These are phyloP conservation scores for Euglossa dilemma DNA, from an alignment of 1,140 invertebrate species.

Conservation along the genomic window DNA sequence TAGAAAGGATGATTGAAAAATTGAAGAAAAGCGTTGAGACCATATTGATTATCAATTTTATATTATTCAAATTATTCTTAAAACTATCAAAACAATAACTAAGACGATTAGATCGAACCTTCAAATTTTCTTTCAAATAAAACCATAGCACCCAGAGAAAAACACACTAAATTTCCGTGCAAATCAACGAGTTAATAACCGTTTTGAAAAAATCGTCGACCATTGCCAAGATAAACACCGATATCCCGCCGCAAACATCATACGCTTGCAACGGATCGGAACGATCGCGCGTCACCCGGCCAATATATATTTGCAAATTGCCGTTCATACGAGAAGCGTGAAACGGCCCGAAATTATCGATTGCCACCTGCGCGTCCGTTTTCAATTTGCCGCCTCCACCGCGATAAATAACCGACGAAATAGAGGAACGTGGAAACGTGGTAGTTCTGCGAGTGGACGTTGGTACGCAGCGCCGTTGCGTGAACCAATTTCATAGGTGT, in stretches of 20 bases:
- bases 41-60: too few relatives aligned
- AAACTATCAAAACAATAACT: too few relatives aligned
- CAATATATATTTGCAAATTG: conserved; percentile 30
- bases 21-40: too few relatives aligned
- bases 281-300: not conserved
- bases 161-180: too few relatives aligned
- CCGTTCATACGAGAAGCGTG: conserved; percentile 13
- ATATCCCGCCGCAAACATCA: conserved; percentile 23
- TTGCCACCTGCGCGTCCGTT: conserved; percentile 13
- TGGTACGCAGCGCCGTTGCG: too few relatives aligned
- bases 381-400: conserved; percentile 16
- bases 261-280: not conserved
- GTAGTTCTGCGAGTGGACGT: not conserved
- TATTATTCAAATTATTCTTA: too few relatives aligned
- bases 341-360: conserved; percentile 35
- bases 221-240: not conserved
- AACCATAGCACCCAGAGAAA: too few relatives aligned
- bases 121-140: too few relatives aligned
- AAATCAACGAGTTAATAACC: too few relatives aligned
- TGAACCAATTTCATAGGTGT: too few relatives aligned
- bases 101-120: too few relatives aligned
- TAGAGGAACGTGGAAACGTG: not conserved
- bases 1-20: too few relatives aligned
- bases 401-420: conserved; percentile 15
- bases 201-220: not conserved